phyloP scores from a whole-genome alignment of 37 sponge, comb jelly and placozoan species.

The Geodia barretti region DNA sequence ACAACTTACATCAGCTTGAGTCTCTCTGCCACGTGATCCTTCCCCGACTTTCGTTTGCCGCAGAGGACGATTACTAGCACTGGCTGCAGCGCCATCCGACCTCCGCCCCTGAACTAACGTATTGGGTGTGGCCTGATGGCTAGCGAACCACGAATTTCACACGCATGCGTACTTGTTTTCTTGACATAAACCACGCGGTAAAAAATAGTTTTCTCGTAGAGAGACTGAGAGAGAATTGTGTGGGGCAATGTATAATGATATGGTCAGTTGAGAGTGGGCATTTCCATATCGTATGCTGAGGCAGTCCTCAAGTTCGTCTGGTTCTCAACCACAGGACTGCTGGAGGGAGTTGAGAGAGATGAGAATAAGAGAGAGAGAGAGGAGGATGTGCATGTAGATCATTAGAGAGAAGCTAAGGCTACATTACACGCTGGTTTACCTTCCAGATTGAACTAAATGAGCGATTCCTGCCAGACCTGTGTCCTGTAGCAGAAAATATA shows the following conservation, averaged over 20 bases:
- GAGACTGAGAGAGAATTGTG: too few species aligned
- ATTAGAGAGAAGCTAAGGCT: too few species aligned
- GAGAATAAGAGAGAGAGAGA: not conserved
- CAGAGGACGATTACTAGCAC: constrained; percentile 50
- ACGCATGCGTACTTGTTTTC: too few species aligned
- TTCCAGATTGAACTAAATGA: not conserved
- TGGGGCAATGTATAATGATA: too few species aligned
- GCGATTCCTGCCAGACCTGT: not conserved
- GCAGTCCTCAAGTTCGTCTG: not conserved
- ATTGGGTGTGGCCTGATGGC: too few species aligned
- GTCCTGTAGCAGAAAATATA: not conserved
- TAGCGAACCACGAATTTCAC: too few species aligned
- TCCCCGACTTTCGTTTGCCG: constrained; percentile 71
- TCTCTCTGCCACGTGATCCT: constrained; percentile 51
- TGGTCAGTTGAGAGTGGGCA: constrained; percentile 35
- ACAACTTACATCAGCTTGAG: constrained; percentile 31
- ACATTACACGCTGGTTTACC: not conserved
- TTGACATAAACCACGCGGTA: too few species aligned
- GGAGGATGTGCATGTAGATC: not conserved
- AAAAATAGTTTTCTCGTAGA: too few species aligned
- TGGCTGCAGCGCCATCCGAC: not conserved
- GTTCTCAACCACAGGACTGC: not conserved
- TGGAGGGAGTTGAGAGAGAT: too few species aligned
- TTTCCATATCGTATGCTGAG: constrained; percentile 43
- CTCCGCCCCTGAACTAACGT: too few species aligned